phyloP scores from a whole-genome alignment of 2,888 invertebrate species.

The Leucozona laternaria region DNA sequence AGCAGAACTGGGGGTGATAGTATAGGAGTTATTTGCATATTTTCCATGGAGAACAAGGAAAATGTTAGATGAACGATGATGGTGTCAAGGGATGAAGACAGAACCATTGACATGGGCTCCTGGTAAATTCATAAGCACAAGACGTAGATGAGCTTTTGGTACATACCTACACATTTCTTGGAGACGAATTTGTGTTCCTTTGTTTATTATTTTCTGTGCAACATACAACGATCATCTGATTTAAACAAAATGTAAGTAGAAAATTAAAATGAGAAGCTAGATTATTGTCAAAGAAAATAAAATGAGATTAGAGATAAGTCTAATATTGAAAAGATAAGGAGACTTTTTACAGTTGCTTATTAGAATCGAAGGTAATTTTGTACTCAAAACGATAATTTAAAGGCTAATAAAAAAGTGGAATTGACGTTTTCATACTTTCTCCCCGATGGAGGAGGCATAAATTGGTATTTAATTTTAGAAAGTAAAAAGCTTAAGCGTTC shows the following conservation, averaged over 20 bases:
- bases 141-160: neutral
- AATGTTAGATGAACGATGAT: slow-evolving; percentile 16
- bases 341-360: neutral
- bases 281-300: slow-evolving; percentile 7
- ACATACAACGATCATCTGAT: neutral
- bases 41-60: slow-evolving; percentile 7
- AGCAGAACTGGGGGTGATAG: neutral
- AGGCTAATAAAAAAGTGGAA: neutral
- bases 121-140: neutral
- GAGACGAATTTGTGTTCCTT: slow-evolving; percentile 9
- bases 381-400: neutral
- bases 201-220: neutral
- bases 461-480: too few species aligned
- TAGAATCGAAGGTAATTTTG: neutral
- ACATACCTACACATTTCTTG: neutral
- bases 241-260: slow-evolving; percentile 13
- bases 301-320: neutral
- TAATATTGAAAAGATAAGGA: slow-evolving; percentile 22
- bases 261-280: slow-evolving; percentile 18
- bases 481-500: too few species aligned
- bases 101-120: neutral
- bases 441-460: neutral
- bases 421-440: neutral
- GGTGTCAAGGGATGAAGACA: slow-evolving; percentile 9
- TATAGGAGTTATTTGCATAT: slow-evolving; percentile 24